Evolutionary conservation across 2,888 invertebrate species (phyloP).

Genomic region (Pandemis cinnamomeana): DNA sequence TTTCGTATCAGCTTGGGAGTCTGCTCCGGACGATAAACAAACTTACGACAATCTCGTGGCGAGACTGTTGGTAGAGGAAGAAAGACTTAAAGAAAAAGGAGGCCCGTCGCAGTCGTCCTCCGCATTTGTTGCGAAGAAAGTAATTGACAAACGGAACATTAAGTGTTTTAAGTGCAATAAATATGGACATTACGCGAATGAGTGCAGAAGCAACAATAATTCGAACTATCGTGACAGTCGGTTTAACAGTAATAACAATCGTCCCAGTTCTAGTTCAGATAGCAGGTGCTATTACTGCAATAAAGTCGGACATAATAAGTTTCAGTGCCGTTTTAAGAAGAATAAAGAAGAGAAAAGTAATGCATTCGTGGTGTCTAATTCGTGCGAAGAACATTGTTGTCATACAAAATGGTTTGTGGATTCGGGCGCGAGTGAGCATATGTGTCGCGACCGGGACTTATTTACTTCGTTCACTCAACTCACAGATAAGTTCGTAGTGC

Average conservation of each 20-base stretch:
- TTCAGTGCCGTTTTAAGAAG: slow-evolving; percentile 35
- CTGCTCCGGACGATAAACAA: slow-evolving; percentile 43
- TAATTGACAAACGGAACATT: slow-evolving; percentile 1
- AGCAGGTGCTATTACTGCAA: slow-evolving; percentile 41
- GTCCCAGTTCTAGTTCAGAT: background rate
- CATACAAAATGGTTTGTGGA: slow-evolving; percentile 47
- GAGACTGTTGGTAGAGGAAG: slow-evolving; percentile 6
- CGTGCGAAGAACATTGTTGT: slow-evolving; percentile 10
- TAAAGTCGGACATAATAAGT: slow-evolving; percentile 43
- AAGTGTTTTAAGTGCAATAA: slow-evolving; percentile 35
- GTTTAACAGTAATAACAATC: background rate
- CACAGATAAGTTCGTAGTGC: slow-evolving; percentile 39
- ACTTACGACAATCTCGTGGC: background rate
- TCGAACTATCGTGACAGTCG: slow-evolving; percentile 1
- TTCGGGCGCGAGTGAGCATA: slow-evolving; percentile 47
- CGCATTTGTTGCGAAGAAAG: slow-evolving; percentile 20
- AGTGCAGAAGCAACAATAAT: slow-evolving; percentile 30
- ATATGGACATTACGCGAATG: slow-evolving; percentile 26
- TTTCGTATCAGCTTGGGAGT: slow-evolving; percentile 57
- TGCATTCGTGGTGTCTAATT: background rate
- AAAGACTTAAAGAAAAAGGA: slow-evolving; percentile 42
- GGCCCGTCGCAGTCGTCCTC: background rate
- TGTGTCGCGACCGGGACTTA: slow-evolving; percentile 44
- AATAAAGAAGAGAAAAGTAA: slow-evolving; percentile 19
- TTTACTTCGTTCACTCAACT: slow-evolving; percentile 42